Evolutionary conservation across 1,140 invertebrate genomes (phyloP), one percentile per base, ranked within the genome.

Genomic region (Homalodisca vitripennis): DNA sequence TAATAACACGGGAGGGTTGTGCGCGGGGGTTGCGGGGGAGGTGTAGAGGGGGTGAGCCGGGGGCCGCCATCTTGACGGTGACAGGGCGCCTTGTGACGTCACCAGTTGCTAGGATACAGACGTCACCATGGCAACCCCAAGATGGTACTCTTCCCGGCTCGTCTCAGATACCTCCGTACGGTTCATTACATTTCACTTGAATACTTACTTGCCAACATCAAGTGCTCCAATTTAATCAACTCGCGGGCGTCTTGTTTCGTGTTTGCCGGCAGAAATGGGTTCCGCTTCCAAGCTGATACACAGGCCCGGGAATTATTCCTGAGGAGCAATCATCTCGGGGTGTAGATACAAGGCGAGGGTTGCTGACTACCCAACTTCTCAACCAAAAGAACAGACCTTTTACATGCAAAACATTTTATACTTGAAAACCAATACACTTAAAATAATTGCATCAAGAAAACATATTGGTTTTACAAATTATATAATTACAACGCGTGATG

Each of bases 1-100:
- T 60, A 60, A 60, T 29, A 60, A 60, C 34, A 17, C 34, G 17
- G 17, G 34, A 17, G 17, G 17, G 34, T 41, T 10, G n/a, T 10
- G 6, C 34, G 27, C 22, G 20, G 48, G 20, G 6, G 12, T 53
- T 12, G 48, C 20, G 55, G 14, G 55, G 55, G 55, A 60, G 24
- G 55, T n/a, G 48, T 53, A 26, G 14, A 26, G 55, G 55, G 29
- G 24, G 55, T n/a, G 55, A 24, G 3, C 22, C 27, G 55, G 55
- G 32, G 26, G 63, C 32, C 63, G 63, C 63, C 63, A 66, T 66
- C 63, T 66, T 66, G 63, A 27, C 27, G 32, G 41, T 66, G 63
- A 66, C 63, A 66, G 32, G 34, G 60, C 63, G 14, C 63, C 63
- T 66, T 66, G 41, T 47, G 34, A 66, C 63, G 63, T 66, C 63